Base-by-base conservation (phyloP, 2,113 vertebrate species). In the Odocoileus hemionus region DNA sequence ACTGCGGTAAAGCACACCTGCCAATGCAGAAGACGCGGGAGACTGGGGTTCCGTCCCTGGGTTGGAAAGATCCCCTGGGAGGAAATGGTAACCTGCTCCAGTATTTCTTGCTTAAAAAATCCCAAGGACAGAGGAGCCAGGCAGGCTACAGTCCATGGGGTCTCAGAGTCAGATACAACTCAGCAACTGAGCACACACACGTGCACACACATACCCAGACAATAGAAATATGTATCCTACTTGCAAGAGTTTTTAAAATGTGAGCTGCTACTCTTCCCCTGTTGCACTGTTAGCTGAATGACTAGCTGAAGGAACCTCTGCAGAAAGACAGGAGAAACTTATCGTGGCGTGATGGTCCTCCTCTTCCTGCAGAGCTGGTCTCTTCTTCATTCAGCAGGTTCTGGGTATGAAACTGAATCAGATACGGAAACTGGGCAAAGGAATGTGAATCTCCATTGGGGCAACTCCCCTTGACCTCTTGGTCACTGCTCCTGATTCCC, bases 341-440 rank as follows among this genome's bases (percentile, higher is more conserved):
- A 28, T 2, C 25, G 2, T 0, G 9, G 25, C 6, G 58, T 17
- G 10, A 3, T 1, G 36, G 3, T 28, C 1, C 33, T 21, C 43
- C 21, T 52, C 64, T 33, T 67, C 16, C 39, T 19, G 30, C 39
- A 14, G 2, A 87, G 25, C 33, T 14, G 39, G 36, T 80, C 76
- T 67, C 9, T 8, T 83, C 52, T 25, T 70, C 28, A 45, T 5
- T 78, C 80, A 60, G 2, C 50, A 70, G 45, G 15, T 26, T 57
- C 39, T 17, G 23, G 45, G 9, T 36, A 58, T 80, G 83, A 54
- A 79, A 33, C 39, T 3, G 7, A 52, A 47, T 79, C 70, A 55
- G 47, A 50, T 11, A 26, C 0, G 33, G 74, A 80, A 33, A 47
- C 10, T 23, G 23, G 23, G 14, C 70, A 79, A 95, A 25, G 14